These are phyloP conservation scores for Ctenomys sociabilis DNA, from an alignment of 2,113 vertebrate genomes.

Conservation along the genomic window DNA sequence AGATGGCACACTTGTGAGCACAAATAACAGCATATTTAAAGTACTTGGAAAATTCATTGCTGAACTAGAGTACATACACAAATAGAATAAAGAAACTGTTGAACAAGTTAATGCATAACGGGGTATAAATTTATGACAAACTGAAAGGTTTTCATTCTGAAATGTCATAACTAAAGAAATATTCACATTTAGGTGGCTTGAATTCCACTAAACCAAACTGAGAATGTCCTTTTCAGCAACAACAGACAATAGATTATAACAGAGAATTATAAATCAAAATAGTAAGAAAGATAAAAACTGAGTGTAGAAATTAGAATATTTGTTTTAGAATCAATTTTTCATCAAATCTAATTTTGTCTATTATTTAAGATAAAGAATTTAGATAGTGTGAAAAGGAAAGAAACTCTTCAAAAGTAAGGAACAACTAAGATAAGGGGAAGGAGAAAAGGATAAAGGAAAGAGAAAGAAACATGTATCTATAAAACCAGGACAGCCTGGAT, in stretches of 20 bases:
- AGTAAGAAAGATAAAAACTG: background rate
- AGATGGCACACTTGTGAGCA: background rate
- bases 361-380: background rate
- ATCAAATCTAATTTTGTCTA: background rate
- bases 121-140: background rate
- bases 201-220: background rate
- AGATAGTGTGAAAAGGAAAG: too few relatives aligned
- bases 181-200: background rate
- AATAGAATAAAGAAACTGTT: background rate
- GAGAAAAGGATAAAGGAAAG: too few relatives aligned
- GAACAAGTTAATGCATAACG: background rate
- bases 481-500: too few relatives aligned
- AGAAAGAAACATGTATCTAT: too few relatives aligned
- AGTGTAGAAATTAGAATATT: background rate
- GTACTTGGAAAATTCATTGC: background rate
- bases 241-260: background rate
- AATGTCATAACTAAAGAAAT: background rate
- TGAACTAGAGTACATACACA: background rate
- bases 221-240: background rate
- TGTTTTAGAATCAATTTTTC: background rate
- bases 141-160: background rate
- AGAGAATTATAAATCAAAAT: background rate
- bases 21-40: background rate
- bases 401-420: too few relatives aligned
- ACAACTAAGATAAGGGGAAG: too few relatives aligned